Evolutionary conservation across 2,797 vertebrate genomes (phyloP).

Genomic region (Coregonus suidteri): DNA sequence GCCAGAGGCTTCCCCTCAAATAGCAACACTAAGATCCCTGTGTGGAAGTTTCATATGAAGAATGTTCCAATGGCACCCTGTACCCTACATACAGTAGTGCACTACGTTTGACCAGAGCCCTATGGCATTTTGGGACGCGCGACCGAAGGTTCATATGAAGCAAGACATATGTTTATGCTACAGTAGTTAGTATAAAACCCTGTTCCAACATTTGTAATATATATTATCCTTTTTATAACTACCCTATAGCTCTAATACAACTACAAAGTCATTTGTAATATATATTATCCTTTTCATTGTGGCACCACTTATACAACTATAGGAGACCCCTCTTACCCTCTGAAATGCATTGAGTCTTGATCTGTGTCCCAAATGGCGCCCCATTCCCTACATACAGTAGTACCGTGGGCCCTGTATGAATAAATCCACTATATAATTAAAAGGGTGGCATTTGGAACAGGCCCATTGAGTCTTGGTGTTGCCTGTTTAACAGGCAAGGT

Average conservation of each 20-base stretch:
- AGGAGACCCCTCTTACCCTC: too few species aligned
- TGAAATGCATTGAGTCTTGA: too few species aligned
- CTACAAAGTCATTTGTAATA: not conserved
- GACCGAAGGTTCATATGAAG: constrained; percentile 25
- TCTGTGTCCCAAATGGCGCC: too few species aligned
- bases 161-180: constrained; percentile 58
- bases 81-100: too few species aligned
- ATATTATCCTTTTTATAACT: too few species aligned
- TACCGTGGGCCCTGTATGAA: not conserved
- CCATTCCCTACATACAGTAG: too few species aligned
- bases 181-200: constrained; percentile 55
- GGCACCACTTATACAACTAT: not conserved
- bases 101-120: too few species aligned
- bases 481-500: not conserved
- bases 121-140: too few species aligned
- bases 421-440: too few species aligned
- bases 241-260: constrained; percentile 27
- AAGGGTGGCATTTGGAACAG: too few species aligned
- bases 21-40: constrained; percentile 37
- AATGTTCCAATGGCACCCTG: constrained; percentile 3
- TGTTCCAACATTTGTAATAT: too few species aligned
- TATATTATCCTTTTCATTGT: not conserved
- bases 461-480: too few species aligned
- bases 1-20: constrained; percentile 52
- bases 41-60: not conserved